These are phyloP conservation scores for Schizothorax lantsangensis DNA, from an alignment of 2,797 vertebrate species.

Conservation along the genomic window DNA sequence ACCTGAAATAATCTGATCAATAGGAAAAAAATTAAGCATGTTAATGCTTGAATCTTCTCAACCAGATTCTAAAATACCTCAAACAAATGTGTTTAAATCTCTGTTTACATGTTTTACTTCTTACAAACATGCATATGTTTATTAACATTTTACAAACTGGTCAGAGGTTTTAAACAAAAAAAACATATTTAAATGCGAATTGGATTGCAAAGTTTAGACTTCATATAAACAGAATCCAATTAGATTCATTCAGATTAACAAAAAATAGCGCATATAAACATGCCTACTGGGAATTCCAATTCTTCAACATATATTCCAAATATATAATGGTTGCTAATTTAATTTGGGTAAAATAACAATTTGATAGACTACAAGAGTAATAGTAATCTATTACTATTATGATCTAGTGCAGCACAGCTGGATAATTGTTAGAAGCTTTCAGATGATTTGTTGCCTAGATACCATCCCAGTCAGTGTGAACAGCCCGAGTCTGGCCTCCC, in stretches of 20 bases:
- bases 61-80: not conserved
- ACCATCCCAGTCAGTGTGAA: not conserved
- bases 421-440: slow-evolving; percentile 5
- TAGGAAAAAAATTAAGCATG: not conserved
- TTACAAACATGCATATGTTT: no score
- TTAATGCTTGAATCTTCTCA: not conserved
- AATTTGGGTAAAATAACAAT: not conserved
- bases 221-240: not conserved
- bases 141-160: no score
- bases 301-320: not conserved
- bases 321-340: not conserved
- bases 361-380: not conserved
- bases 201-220: not conserved
- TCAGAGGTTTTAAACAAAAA: no score
- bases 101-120: no score
- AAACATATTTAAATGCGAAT: not conserved
- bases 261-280: not conserved
- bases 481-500: not conserved
- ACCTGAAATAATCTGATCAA: not conserved
- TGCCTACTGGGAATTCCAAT: not conserved
- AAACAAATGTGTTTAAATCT: not conserved
- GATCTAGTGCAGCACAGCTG: not conserved
- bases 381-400: no score
- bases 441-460: slow-evolving; percentile 36
- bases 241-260: not conserved